Conservation (phyloP, 2,888 invertebrate genomes). For the Mayetiola destructor region DNA sequence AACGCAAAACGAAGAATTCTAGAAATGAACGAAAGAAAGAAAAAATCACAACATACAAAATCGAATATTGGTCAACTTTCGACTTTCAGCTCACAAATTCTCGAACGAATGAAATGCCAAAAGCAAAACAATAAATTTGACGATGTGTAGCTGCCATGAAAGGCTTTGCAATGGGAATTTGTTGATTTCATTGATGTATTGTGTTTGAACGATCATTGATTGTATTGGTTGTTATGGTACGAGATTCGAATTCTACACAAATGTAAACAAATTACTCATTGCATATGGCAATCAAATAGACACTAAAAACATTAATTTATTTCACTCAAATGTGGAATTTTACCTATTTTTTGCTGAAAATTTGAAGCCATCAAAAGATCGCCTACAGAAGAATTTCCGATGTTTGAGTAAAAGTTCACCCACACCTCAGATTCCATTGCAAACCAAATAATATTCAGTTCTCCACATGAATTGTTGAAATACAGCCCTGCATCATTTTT, state of each 20-base stretch:
- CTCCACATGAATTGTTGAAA: no score
- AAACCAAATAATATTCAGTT: no score
- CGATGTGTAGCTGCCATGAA: no score
- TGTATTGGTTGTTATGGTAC: slow-evolving; percentile 3
- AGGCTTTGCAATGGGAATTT: slow-evolving; percentile 10
- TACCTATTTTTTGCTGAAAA: no score
- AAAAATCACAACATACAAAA: not conserved
- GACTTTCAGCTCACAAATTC: not conserved
- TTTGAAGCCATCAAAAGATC: no score
- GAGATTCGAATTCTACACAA: not conserved
- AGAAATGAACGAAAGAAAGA: not conserved
- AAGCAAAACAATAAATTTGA: slow-evolving; percentile 11
- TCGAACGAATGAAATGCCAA: slow-evolving; percentile 9
- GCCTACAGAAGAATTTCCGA: no score
- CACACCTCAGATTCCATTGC: no score
- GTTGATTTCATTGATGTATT: slow-evolving; percentile 1
- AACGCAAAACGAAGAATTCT: slow-evolving; percentile 3
- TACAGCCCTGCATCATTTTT: no score
- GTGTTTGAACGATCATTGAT: not conserved
- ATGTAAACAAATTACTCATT: not conserved
- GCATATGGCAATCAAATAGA: not conserved
- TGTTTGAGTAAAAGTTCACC: no score
- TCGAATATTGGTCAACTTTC: slow-evolving; percentile 12
- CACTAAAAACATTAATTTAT: no score
- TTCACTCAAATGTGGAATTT: no score